Conservation (phyloP, 2,888 invertebrate species). For the Congeria kusceri region DNA sequence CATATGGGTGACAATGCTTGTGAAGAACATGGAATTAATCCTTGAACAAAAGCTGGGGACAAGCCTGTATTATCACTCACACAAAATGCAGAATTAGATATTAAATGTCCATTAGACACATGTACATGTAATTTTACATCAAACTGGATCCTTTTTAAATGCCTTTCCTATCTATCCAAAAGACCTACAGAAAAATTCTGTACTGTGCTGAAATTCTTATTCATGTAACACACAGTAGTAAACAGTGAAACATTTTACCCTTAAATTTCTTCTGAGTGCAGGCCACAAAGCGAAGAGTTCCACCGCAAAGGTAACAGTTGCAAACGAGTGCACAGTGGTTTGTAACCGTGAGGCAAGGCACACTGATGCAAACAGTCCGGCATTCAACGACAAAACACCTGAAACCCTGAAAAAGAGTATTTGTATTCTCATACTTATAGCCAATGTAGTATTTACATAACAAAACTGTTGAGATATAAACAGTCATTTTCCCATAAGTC, state of each 20-base stretch:
- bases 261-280: slow-evolving; percentile 89
- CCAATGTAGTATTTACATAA: no score
- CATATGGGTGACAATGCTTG: no score
- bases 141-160: neutral
- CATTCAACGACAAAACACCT: slow-evolving; percentile 95
- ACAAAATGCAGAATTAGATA: no score
- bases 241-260: slow-evolving; percentile 83
- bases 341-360: slow-evolving; percentile 96
- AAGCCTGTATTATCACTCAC: no score
- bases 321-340: slow-evolving; percentile 92
- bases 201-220: neutral
- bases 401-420: slow-evolving; percentile 90
- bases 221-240: neutral
- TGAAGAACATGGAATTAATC: no score
- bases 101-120: no score
- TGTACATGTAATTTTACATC: no score
- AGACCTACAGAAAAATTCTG: neutral
- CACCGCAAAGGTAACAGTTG: slow-evolving; percentile 94
- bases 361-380: slow-evolving; percentile 97
- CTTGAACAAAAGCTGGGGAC: no score
- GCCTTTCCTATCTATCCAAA: neutral
- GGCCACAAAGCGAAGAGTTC: slow-evolving; percentile 96
- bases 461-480: no score
- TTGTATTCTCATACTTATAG: neutral
- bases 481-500: no score